Conservation (phyloP, 2,888 invertebrate species). For the Cremastobaeus sp. region DNA sequence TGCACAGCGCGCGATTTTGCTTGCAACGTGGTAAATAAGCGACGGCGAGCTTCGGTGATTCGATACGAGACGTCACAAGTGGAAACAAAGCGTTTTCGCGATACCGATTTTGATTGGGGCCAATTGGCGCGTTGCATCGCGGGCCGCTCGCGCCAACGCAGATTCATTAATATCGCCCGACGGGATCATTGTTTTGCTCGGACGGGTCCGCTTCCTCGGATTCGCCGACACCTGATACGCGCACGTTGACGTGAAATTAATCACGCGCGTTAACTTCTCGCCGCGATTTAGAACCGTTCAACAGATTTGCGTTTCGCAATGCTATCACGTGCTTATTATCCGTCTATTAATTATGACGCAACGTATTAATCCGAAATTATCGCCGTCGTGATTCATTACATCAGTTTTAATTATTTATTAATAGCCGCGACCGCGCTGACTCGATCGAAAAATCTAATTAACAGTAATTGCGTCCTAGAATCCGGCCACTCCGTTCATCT, state of each 20-base stretch:
- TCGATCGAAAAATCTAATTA: no score
- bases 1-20: slow-evolving; percentile 14
- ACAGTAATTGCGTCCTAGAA: not conserved
- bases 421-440: not conserved
- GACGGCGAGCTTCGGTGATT: no score
- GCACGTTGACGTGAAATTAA: slow-evolving; percentile 45
- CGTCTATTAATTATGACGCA: slow-evolving; percentile 35
- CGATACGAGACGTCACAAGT: no score
- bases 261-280: slow-evolving; percentile 35
- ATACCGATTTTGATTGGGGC: no score
- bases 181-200: slow-evolving; percentile 43
- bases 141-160: no score
- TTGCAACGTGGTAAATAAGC: not conserved
- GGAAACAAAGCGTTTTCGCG: no score
- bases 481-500: no score
- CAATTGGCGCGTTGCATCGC: no score
- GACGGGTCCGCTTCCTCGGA: slow-evolving; percentile 28
- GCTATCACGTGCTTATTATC: slow-evolving; percentile 20
- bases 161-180: slow-evolving; percentile 23
- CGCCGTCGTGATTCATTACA: slow-evolving; percentile 27
- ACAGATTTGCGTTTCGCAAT: slow-evolving; percentile 37
- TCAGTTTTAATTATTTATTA: slow-evolving; percentile 1
- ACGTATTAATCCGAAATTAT: slow-evolving; percentile 26
- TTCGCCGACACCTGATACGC: slow-evolving; percentile 40
- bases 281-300: slow-evolving; percentile 32